These are phyloP conservation scores for Dascyllus trimaculatus DNA, from an alignment of 2,113 vertebrate species.

Conservation along the genomic window DNA sequence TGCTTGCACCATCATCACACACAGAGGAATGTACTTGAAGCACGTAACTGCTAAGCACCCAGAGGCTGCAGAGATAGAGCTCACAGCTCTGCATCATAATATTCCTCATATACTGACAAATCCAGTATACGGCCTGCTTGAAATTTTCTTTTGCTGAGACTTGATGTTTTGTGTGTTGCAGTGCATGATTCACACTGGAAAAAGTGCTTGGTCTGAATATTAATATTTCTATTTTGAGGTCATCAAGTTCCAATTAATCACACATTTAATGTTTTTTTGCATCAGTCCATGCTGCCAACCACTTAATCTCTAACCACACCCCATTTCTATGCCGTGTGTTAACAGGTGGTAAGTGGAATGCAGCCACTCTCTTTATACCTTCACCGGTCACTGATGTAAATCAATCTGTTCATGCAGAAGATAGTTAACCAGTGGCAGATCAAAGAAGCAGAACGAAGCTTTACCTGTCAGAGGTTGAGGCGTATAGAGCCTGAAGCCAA, in stretches of 20 bases:
- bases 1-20: background rate
- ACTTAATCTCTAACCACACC: background rate
- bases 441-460: conserved; percentile 47
- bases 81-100: conserved; percentile 23
- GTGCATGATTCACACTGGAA: conserved; percentile 13
- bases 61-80: background rate
- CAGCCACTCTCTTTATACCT: conserved; percentile 10
- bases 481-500: conserved; percentile 33
- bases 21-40: background rate
- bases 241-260: conserved; percentile 15
- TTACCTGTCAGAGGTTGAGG: conserved; percentile 52
- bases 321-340: conserved; percentile 14
- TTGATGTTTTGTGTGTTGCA: background rate
- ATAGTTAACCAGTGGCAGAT: conserved; percentile 41
- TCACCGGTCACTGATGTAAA: conserved; percentile 47
- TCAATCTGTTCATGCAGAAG: conserved; percentile 24
- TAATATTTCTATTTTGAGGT: conserved; percentile 33
- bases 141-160: conserved; percentile 4
- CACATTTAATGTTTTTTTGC: conserved; percentile 17
- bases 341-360: conserved; percentile 50
- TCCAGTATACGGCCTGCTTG: background rate
- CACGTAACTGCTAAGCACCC: background rate
- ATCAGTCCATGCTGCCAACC: background rate
- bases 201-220: conserved; percentile 3
- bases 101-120: conserved; percentile 20